These are phyloP conservation scores for Merops nubicus DNA, from an alignment of 2,113 vertebrate species.

Conservation along the genomic window DNA sequence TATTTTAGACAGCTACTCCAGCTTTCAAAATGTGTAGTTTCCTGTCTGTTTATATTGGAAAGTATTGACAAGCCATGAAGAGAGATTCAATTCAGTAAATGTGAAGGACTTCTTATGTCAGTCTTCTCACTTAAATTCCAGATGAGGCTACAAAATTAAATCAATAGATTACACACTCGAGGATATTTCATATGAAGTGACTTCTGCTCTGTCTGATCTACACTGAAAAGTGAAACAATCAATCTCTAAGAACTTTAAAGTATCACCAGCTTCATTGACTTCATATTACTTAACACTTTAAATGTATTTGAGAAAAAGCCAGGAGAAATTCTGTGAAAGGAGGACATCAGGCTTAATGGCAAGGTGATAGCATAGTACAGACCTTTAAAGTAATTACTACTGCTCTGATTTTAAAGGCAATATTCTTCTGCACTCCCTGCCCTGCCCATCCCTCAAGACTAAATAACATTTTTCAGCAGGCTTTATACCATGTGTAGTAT, in stretches of 20 bases:
- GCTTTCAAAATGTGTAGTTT: neutral
- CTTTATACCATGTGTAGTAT: neutral
- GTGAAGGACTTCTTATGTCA: neutral
- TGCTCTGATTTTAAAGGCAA: neutral
- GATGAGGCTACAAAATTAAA: conserved; percentile 43
- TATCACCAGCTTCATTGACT: conserved; percentile 3
- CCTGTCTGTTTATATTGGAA: neutral
- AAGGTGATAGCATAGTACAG: neutral
- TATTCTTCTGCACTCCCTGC: neutral
- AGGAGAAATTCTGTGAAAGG: neutral
- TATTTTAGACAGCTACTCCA: neutral
- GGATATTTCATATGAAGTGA: neutral
- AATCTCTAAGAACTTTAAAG: neutral
- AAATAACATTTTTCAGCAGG: neutral
- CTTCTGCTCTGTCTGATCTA: conserved; percentile 1
- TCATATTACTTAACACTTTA: neutral
- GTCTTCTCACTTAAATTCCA: neutral
- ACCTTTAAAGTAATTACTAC: neutral
- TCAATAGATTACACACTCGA: conserved; percentile 1
- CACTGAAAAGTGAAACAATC: neutral
- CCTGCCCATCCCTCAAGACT: neutral
- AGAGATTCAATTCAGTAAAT: neutral
- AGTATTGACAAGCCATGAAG: conserved; percentile 16
- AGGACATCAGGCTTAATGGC: neutral
- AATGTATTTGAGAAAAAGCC: neutral